Evolutionary conservation across 2,113 vertebrate genomes (phyloP).

Genomic region (Pelvicachromis taeniatus): DNA sequence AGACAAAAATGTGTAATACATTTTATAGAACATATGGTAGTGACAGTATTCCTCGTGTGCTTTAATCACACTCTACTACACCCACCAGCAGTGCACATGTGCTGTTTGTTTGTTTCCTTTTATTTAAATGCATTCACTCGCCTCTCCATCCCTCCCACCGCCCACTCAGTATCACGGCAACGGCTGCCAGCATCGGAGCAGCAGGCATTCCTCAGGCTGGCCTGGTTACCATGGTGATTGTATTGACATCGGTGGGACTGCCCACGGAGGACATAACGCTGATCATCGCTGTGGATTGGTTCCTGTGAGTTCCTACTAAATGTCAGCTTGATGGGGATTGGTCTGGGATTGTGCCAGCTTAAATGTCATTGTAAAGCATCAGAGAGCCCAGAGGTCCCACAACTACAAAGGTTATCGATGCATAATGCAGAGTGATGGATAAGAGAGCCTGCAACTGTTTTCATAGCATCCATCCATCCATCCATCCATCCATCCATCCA

Average conservation of each 20-base stretch:
- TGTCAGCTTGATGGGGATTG: slow-evolving; percentile 67
- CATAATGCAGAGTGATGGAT: slow-evolving; percentile 59
- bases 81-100: slow-evolving; percentile 21
- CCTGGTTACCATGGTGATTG: slow-evolving; percentile 97
- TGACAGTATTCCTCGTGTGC: not conserved
- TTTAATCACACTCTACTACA: slow-evolving; percentile 3
- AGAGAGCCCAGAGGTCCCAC: slow-evolving; percentile 39
- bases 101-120: slow-evolving; percentile 48
- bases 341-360: slow-evolving; percentile 32
- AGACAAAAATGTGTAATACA: not conserved
- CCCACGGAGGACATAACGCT: slow-evolving; percentile 94
- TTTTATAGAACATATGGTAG: not conserved
- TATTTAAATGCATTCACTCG: slow-evolving; percentile 52
- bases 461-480: not conserved
- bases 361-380: slow-evolving; percentile 68
- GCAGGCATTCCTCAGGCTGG: slow-evolving; percentile 97
- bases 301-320: slow-evolving; percentile 88
- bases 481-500: not conserved
- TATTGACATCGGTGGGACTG: slow-evolving; percentile 94
- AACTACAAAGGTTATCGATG: slow-evolving; percentile 71
- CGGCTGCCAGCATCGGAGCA: slow-evolving; percentile 94
- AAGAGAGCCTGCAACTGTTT: not conserved
- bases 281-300: slow-evolving; percentile 97
- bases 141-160: slow-evolving; percentile 40
- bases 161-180: slow-evolving; percentile 88